Conservation (phyloP, 2,888 invertebrate genomes). For the Aporophyla nigra region DNA sequence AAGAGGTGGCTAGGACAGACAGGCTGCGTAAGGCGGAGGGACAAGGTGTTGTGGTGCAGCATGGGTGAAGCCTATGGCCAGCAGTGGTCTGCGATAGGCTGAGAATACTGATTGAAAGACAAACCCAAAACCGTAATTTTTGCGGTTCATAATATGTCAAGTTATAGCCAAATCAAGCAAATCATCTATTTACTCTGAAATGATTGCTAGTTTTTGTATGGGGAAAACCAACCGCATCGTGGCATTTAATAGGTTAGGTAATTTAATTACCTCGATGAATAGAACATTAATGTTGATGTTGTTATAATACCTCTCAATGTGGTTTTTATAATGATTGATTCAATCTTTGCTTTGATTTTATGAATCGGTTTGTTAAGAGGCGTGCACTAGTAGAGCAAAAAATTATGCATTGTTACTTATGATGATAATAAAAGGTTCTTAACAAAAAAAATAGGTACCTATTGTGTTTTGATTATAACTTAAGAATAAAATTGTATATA, state of each 20-base stretch:
- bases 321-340: not conserved
- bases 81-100: too few species aligned
- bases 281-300: not conserved
- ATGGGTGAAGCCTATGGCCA: too few species aligned
- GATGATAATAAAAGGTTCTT: too few species aligned
- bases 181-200: not conserved
- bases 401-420: not conserved
- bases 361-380: not conserved
- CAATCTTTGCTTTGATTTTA: not conserved
- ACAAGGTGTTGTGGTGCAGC: too few species aligned
- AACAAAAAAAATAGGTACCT: not conserved
- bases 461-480: not conserved
- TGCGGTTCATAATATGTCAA: not conserved
- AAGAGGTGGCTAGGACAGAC: too few species aligned
- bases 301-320: not conserved
- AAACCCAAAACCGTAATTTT: not conserved
- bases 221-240: constrained; percentile 22
- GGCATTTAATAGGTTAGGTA: not conserved
- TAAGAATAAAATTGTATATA: not conserved
- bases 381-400: not conserved
- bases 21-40: too few species aligned
- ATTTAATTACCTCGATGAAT: too few species aligned
- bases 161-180: constrained; percentile 13
- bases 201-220: constrained; percentile 1
- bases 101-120: too few species aligned